A percentile compares a stretch with the other conserved stretches of the same genome.
Evolutionary conservation across 1,140 invertebrate genomes (phyloP).

Genomic region (Maconellicoccus hirsutus): DNA sequence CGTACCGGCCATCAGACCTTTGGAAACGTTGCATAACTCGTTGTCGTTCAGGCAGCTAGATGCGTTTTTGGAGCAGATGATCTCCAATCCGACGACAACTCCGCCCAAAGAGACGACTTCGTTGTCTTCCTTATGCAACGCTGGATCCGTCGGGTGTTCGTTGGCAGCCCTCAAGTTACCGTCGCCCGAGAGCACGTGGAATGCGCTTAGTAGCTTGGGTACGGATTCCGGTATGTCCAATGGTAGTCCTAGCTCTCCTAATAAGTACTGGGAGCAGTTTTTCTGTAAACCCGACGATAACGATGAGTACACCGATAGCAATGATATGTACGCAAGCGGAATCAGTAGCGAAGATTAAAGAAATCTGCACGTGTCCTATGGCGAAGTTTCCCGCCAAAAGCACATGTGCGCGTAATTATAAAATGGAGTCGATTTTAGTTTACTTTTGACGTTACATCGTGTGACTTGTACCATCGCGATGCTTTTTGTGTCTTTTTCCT

Average conservation of each 20-base stretch:
- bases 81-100: conserved; percentile 17
- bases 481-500: no score
- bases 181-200: background rate
- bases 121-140: background rate
- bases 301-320: background rate
- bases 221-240: background rate
- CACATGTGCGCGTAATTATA: no score
- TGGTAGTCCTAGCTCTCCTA: background rate
- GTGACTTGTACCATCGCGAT: no score
- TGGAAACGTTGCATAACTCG: conserved; percentile 93
- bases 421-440: no score
- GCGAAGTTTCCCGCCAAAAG: no score
- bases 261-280: conserved; percentile 9
- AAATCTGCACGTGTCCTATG: no score
- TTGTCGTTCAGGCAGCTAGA: conserved; percentile 82
- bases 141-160: background rate
- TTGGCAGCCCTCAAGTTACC: conserved; percentile 6
- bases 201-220: background rate
- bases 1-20: conserved; percentile 81
- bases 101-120: conserved; percentile 6
- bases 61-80: conserved; percentile 72
- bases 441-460: no score
- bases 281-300: background rate
- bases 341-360: conserved; percentile 7
- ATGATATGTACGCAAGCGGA: conserved; percentile 3